phyloP scores from a whole-genome alignment of 2,113 vertebrate genomes.

The Clupea harengus region DNA sequence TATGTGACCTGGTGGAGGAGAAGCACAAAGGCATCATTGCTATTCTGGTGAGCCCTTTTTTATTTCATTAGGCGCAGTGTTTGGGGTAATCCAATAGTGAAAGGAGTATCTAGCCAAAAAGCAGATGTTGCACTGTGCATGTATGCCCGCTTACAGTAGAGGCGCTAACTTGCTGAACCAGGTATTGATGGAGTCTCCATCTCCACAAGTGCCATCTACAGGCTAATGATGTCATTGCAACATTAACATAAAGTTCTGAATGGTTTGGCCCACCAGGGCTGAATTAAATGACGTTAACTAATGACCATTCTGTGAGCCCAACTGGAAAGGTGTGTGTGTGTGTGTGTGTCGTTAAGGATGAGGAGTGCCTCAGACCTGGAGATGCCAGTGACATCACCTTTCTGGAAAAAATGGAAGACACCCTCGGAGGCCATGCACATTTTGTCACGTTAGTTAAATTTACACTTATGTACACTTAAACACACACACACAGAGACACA shows the following conservation, averaged over 20 bases:
- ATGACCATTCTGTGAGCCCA: background rate
- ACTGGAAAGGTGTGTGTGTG: background rate
- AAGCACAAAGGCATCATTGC: slow-evolving; percentile 98
- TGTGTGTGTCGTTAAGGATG: slow-evolving; percentile 74
- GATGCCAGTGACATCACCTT: slow-evolving; percentile 91
- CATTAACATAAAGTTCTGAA: background rate
- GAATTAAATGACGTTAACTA: background rate
- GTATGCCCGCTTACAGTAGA: background rate
- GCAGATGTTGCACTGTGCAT: background rate
- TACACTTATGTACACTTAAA: background rate
- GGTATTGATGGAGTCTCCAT: background rate
- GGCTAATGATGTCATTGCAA: background rate
- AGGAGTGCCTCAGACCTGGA: slow-evolving; percentile 92
- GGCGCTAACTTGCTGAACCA: background rate
- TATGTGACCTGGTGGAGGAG: slow-evolving; percentile 96
- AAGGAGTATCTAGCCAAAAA: background rate
- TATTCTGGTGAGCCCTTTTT: slow-evolving; percentile 76
- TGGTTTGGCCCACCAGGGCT: background rate
- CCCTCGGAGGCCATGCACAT: slow-evolving; percentile 85
- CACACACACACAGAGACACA: background rate
- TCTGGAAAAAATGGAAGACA: slow-evolving; percentile 92
- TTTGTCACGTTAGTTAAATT: slow-evolving; percentile 86
- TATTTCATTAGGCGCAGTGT: background rate
- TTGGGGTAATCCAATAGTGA: background rate
- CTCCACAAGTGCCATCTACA: background rate